Percentiles rank a stretch among this genome's conserved stretches.
These are phyloP conservation scores for Petromus typicus DNA, from an alignment of 2,113 vertebrate species.

Conservation along the genomic window DNA sequence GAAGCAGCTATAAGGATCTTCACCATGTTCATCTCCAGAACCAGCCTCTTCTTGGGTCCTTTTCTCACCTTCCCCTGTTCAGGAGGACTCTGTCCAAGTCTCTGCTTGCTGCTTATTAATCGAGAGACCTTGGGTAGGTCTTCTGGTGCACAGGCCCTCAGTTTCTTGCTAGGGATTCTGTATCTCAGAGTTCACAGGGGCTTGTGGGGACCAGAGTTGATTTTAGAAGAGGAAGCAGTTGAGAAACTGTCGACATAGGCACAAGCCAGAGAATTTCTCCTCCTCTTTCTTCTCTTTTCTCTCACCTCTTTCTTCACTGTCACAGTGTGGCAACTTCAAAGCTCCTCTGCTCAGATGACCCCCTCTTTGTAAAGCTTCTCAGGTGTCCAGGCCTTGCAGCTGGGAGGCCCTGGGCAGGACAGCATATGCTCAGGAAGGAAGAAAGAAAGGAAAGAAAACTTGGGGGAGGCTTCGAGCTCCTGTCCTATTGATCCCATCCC, in stretches of 20 bases:
- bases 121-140: not conserved
- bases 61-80: not conserved
- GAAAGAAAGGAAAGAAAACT: not conserved
- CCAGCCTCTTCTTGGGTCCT: not conserved
- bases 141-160: no score
- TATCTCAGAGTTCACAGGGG: not conserved
- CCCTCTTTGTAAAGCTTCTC: not conserved
- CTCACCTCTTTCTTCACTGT: not conserved
- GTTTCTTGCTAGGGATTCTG: not conserved
- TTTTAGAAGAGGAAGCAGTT: not conserved
- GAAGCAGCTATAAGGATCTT: not conserved
- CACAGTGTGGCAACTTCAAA: not conserved
- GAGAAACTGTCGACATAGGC: not conserved
- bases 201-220: not conserved
- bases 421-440: rapidly evolving
- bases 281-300: not conserved
- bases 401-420: no score
- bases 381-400: not conserved
- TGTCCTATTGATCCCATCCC: not conserved
- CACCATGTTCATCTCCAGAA: not conserved
- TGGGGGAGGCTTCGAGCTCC: not conserved
- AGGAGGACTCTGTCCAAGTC: not conserved
- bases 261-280: not conserved
- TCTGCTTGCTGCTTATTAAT: not conserved
- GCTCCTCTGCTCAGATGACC: rapidly evolving